Conservation (phyloP, 2,113 vertebrate species). For the Seriola dumerili region DNA sequence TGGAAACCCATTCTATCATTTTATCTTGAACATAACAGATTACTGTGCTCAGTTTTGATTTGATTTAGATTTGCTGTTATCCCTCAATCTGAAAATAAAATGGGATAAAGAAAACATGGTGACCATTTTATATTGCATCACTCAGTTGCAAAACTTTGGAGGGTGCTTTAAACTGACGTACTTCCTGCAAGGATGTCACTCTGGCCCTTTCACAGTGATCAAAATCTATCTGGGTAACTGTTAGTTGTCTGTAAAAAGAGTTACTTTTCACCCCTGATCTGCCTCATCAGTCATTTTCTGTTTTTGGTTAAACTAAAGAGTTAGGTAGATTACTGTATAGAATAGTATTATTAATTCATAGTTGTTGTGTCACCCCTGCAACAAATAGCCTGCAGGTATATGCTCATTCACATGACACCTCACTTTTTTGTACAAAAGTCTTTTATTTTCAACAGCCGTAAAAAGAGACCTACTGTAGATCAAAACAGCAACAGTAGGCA, state of each 20-base stretch:
- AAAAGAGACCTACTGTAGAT: not conserved
- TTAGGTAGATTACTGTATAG: not conserved
- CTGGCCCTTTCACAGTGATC: not conserved
- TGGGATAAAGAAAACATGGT: no score
- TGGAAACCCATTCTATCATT: not conserved
- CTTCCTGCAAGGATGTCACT: not conserved
- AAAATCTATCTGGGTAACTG: not conserved
- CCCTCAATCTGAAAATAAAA: not conserved
- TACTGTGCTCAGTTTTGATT: not conserved
- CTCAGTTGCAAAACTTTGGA: not conserved
- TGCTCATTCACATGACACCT: constrained; percentile 15
- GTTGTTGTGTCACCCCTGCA: not conserved
- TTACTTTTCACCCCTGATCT: no score
- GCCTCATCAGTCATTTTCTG: not conserved
- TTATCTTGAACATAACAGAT: no score
- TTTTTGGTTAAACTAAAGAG: not conserved
- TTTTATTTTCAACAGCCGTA: constrained; percentile 46
- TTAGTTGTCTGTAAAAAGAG: not conserved
- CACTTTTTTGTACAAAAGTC: not conserved
- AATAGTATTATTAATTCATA: no score
- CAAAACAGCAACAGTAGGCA: not conserved
- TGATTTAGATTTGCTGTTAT: not conserved
- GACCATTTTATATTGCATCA: not conserved
- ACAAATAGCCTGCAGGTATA: not conserved
- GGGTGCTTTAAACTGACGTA: not conserved